These are phyloP conservation scores for Ia io DNA, from an alignment of 2,113 vertebrate species.

Conservation along the genomic window DNA sequence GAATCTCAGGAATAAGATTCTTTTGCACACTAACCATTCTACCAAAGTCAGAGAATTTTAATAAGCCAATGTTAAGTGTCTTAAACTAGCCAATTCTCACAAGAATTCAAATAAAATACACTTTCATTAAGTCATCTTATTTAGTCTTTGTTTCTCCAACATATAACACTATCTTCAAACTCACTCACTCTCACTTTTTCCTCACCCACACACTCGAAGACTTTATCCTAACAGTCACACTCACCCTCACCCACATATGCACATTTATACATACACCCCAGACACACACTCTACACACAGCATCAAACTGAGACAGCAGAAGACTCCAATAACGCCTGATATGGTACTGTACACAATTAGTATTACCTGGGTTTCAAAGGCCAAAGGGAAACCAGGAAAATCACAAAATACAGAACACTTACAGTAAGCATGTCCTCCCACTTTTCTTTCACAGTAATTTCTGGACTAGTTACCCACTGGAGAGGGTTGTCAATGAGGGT, in stretches of 20 bases:
- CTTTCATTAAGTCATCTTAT: background rate
- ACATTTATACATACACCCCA: background rate
- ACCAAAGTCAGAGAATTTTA: background rate
- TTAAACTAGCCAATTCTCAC: background rate
- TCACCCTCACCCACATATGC: background rate
- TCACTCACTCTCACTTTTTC: background rate
- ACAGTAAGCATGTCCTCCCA: conserved; percentile 81
- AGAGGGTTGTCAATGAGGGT: conserved; percentile 68
- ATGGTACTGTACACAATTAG: background rate
- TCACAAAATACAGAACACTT: conserved; percentile 45
- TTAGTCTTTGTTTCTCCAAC: background rate
- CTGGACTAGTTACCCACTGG: conserved; percentile 63
- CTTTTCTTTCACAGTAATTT: conserved; percentile 42
- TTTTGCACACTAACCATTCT: background rate
- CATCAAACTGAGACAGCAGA: background rate
- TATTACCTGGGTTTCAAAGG: background rate
- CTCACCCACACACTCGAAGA: background rate
- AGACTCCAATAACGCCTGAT: background rate
- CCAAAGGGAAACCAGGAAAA: background rate
- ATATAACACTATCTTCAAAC: background rate
- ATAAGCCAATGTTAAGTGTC: background rate
- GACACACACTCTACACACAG: too few species aligned
- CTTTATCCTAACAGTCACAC: background rate
- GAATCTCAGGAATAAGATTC: background rate
- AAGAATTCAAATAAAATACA: background rate